These are phyloP conservation scores for Caenorhabditis virilis DNA, from an alignment of 2,888 invertebrate genomes.

Conservation along the genomic window DNA sequence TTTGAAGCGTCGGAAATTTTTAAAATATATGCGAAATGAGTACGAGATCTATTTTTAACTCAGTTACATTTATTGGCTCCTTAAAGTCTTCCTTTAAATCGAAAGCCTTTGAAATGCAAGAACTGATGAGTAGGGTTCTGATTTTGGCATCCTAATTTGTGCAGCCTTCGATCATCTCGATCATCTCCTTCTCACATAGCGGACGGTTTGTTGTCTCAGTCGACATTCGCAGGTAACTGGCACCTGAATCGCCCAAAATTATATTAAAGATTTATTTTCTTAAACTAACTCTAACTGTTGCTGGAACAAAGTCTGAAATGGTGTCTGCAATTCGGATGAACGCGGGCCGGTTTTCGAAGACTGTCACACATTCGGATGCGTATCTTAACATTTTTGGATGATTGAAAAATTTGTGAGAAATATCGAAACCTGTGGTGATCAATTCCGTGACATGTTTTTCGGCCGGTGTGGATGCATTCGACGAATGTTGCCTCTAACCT, in stretches of 20 bases:
- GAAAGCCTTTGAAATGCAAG: too few relatives aligned
- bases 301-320: conserved; percentile 11
- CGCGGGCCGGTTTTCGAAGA: conserved; percentile 57
- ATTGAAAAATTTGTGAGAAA: not conserved
- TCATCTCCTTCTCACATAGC: too few relatives aligned
- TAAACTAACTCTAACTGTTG: conserved; percentile 18
- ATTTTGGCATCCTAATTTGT: too few relatives aligned
- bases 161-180: too few relatives aligned
- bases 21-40: too few relatives aligned
- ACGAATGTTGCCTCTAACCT: conserved; percentile 59
- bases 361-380: conserved; percentile 62
- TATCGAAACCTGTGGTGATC: conserved; percentile 41
- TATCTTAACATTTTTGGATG: conserved; percentile 50
- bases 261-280: not conserved
- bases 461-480: conserved; percentile 49
- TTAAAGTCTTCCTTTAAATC: too few relatives aligned
- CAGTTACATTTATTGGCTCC: too few relatives aligned
- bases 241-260: conserved; percentile 22
- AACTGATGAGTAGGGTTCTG: too few relatives aligned
- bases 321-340: conserved; percentile 46
- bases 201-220: conserved; percentile 52
- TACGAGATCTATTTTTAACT: too few relatives aligned
- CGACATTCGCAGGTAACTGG: conserved; percentile 61
- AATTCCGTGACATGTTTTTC: conserved; percentile 54
- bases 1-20: too few relatives aligned